These are phyloP conservation scores for Drosophila ezoana DNA, from an alignment of 2,888 invertebrate species.

Conservation along the genomic window DNA sequence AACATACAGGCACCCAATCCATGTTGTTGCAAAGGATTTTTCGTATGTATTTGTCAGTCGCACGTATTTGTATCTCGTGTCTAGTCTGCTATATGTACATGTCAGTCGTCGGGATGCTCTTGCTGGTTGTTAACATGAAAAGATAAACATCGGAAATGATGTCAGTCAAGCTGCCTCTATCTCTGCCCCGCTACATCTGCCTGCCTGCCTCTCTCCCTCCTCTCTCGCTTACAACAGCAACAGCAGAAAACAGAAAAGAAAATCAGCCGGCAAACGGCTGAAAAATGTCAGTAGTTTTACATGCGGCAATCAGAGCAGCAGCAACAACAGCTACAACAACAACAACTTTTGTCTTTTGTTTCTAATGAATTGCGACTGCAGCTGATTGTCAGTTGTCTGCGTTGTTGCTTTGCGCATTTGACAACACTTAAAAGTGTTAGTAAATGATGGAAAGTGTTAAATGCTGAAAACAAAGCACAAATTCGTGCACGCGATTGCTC, in stretches of 20 bases:
- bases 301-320: slow-evolving; percentile 62
- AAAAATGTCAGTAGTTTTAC: slow-evolving; percentile 48
- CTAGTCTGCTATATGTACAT: slow-evolving; percentile 25
- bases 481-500: slow-evolving; percentile 57
- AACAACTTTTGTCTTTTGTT: slow-evolving; percentile 46
- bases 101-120: slow-evolving; percentile 39
- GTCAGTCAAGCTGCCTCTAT: slow-evolving; percentile 72
- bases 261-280: slow-evolving; percentile 49
- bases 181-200: background rate
- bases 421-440: slow-evolving; percentile 29
- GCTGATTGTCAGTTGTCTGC: slow-evolving; percentile 26
- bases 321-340: slow-evolving; percentile 19
- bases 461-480: slow-evolving; percentile 20
- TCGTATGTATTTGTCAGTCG: background rate
- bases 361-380: slow-evolving; percentile 54
- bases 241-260: slow-evolving; percentile 42
- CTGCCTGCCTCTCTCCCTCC: slow-evolving; percentile 1
- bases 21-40: slow-evolving; percentile 18
- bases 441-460: slow-evolving; percentile 32
- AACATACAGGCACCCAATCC: background rate
- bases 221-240: slow-evolving; percentile 12
- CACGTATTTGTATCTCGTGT: slow-evolving; percentile 25
- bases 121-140: slow-evolving; percentile 71
- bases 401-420: slow-evolving; percentile 27
- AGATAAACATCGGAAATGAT: slow-evolving; percentile 81